These are phyloP conservation scores for Helleia helle DNA, from an alignment of 2,888 invertebrate genomes.

Conservation along the genomic window DNA sequence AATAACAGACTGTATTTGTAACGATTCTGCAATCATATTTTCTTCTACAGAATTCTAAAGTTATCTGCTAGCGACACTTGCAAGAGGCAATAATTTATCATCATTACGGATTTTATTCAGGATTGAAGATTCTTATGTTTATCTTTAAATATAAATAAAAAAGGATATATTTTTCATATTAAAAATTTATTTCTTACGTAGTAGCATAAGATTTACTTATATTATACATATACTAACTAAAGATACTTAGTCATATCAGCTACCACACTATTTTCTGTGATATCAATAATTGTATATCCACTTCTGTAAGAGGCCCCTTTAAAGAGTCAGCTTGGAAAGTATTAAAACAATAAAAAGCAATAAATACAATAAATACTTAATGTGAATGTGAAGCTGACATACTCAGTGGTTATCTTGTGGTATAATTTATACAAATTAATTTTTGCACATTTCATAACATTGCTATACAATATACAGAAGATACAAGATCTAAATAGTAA, in stretches of 20 bases:
- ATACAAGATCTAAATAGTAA: constrained; percentile 26
- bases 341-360: constrained; percentile 43
- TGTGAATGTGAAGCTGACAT: constrained; percentile 47
- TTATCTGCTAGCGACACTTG: too few species aligned
- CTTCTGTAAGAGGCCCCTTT: constrained; percentile 37
- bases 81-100: too few species aligned
- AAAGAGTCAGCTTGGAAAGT: constrained; percentile 45
- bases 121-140: too few species aligned
- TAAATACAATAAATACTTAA: constrained; percentile 69
- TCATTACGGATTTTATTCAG: too few species aligned
- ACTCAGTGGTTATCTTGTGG: constrained; percentile 38
- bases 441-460: constrained; percentile 58
- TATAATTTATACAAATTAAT: constrained; percentile 46
- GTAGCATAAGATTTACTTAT: constrained; percentile 64
- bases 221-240: constrained; percentile 57
- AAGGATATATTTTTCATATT: constrained; percentile 37
- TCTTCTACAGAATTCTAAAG: too few species aligned
- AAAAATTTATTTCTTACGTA: constrained; percentile 70
- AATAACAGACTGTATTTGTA: too few species aligned
- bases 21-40: too few species aligned
- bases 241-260: constrained; percentile 58
- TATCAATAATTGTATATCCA: constrained; percentile 55
- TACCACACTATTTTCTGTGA: constrained; percentile 53
- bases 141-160: neutral
- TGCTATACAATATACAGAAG: constrained; percentile 55